Evolutionary conservation across 2,797 vertebrate species (phyloP), one percentile per base, ranked within the genome.

Genomic region (Setipinna tenuifilis): DNA sequence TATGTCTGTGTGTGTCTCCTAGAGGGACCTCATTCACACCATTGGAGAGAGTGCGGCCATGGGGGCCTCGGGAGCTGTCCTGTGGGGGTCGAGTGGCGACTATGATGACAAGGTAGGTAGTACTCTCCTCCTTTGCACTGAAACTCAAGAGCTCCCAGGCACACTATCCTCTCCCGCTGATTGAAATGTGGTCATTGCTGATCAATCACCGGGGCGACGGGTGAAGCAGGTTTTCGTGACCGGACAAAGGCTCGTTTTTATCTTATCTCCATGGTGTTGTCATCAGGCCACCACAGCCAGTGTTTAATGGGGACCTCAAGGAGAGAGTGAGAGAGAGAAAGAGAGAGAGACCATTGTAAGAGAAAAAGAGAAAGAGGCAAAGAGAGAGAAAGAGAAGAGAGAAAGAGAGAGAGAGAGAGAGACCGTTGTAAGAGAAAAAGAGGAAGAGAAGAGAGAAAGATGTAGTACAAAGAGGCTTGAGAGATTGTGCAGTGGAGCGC

Each of bases 41-140:
- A 84, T 96, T 0, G 96, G 96, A 82, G 96, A 96, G 92, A 93
- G 90, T 82, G 86, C 94, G 83, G 93, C 95, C 0, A 88, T 95
- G 78, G 95, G 96, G 80, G 93, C 65, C 48, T 93, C 95, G 86
- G 96, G 96, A 89, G 89, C 93, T 25, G 84, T 96, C 80, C 89
- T 96, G 19, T 96, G 96, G 95, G 95, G 95, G 88, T 92, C 83
- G 58, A 91, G 91, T 0, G 84, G 88, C 12, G 92, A 94, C 90
- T 93, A 87, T 10, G 83, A 90, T 85, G 90, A 93, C 90, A 92
- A 93, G 93, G 92, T 94, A 93, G 35, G 35, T 41, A 41, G 35
- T 41, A 41, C 35, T 41, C 35, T 41, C 35, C 78, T 80, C 88
- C 90, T 89, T 86, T 84, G 68, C 57, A 28, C 88, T 85, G 85